Percentiles rank a stretch among this genome's conserved stretches.
These are phyloP conservation scores for Drosophila grimshawi DNA, from an alignment of 1,140 invertebrate genomes.

Conservation along the genomic window DNA sequence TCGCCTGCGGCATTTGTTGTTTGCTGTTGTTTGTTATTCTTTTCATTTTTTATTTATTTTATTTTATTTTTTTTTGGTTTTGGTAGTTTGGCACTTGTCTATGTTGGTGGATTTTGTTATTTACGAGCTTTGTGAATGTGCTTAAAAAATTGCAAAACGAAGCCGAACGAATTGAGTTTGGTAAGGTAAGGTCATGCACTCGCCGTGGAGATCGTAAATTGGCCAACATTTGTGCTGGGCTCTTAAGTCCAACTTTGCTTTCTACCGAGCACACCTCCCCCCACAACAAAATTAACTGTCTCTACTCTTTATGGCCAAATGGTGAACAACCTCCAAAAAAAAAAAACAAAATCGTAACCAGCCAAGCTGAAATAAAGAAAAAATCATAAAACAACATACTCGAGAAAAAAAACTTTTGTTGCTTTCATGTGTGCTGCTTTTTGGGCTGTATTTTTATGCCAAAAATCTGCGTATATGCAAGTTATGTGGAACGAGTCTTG, in stretches of 20 bases:
- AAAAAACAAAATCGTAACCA: background rate
- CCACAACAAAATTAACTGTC: background rate
- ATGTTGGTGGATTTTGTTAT: constrained; percentile 20
- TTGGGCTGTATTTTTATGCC: background rate
- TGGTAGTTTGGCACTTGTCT: constrained; percentile 3
- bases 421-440: constrained; percentile 17
- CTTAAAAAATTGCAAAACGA: constrained; percentile 30
- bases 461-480: constrained; percentile 42
- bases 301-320: constrained; percentile 24
- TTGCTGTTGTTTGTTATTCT: constrained; percentile 5
- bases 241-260: constrained; percentile 23
- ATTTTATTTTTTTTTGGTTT: constrained; percentile 19
- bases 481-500: constrained; percentile 41
- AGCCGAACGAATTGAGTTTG: constrained; percentile 27
- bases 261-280: constrained; percentile 15
- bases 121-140: constrained; percentile 12
- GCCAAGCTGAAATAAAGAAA: constrained; percentile 20
- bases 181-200: constrained; percentile 13
- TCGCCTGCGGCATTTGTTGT: constrained; percentile 43
- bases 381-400: background rate
- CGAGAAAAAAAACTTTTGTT: constrained; percentile 24
- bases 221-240: constrained; percentile 9
- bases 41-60: constrained; percentile 10
- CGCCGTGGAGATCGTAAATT: constrained; percentile 8
- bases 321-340: constrained; percentile 44